phyloP scores from a whole-genome alignment of 1,140 invertebrate genomes.

The Cyrtorhinus lividipennis region DNA sequence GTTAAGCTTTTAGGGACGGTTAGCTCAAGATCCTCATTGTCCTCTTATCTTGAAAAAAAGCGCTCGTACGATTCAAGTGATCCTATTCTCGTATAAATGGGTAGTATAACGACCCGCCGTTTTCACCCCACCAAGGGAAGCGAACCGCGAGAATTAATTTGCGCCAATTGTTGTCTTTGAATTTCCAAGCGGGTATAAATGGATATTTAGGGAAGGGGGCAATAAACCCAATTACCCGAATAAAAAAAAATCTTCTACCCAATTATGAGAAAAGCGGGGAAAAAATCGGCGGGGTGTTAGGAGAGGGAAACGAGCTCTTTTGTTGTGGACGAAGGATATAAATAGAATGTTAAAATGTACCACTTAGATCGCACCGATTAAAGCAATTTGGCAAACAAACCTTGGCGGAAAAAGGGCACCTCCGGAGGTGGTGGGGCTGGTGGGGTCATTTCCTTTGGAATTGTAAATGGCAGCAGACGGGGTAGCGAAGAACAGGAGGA shows the following conservation, averaged over 20 bases:
- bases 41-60: no score
- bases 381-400: conserved; percentile 16
- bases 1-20: no score
- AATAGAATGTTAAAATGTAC: conserved; percentile 8
- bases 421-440: not conserved
- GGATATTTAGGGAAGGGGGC: not conserved
- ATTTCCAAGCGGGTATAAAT: not conserved
- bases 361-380: conserved; percentile 16
- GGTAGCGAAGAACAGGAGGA: not conserved
- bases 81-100: no score
- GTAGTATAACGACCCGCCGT: no score
- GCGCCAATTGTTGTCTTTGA: not conserved
- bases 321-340: conserved; percentile 5
- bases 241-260: not conserved
- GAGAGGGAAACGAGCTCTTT: conserved; percentile 7
- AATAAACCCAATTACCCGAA: not conserved
- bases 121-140: not conserved
- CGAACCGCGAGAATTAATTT: conserved; percentile 2
- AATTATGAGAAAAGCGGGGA: not conserved
- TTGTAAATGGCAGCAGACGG: not conserved
- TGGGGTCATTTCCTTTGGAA: conserved; percentile 12
- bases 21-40: no score
- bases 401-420: conserved; percentile 2
- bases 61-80: no score
- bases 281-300: not conserved